Evolutionary conservation across 2,113 vertebrate genomes (phyloP), one percentile per base, ranked within the genome.

Genomic region (Gobio gobio): DNA sequence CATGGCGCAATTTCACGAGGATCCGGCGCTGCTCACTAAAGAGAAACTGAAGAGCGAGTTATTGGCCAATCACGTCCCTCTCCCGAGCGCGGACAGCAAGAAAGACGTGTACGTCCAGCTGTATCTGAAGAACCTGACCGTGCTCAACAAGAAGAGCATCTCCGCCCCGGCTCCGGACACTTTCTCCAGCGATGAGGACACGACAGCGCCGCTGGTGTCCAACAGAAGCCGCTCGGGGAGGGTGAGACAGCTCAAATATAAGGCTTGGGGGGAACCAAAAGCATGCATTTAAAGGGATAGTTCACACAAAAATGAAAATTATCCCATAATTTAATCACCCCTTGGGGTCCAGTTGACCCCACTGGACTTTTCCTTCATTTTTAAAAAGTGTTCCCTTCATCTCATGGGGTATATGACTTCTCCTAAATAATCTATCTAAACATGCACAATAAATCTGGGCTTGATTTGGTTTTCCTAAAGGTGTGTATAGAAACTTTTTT

Each of bases 91-190:
- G 45, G 97, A 99, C 90, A 97, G 98, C 84, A 97, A 95, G 80
- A 99, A 99, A 87, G 97, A 99, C 87, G 98, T 99, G 7, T 99
- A 99, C 4, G 97, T 99, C 87, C 96, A 98, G 94, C 95, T 99
- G 36, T 99, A 98, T 92, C 94, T 97, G 90, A 96, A 97, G 87
- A 96, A 97, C 90, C 92, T 98, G 33, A 98, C 96, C 43, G 87
- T 94, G 4, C 94, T 95, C 81, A 99, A 98, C 94, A 92, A 93
- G 86, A 93, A 91, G 88, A 94, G 47, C 45, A 29, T 86, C 86
- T 93, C 89, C 26, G 90, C 92, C 2, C 91, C 93, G 10, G 90
- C 90, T 59, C 26, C 10, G 43, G 96, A 97, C 88, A 89, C 93
- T 3, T 98, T 98, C 92, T 98, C 97, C 86, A 98, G 97, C 90